Base-by-base conservation (phyloP, 2,113 vertebrate genomes). In the Rhinoderma darwinii region DNA sequence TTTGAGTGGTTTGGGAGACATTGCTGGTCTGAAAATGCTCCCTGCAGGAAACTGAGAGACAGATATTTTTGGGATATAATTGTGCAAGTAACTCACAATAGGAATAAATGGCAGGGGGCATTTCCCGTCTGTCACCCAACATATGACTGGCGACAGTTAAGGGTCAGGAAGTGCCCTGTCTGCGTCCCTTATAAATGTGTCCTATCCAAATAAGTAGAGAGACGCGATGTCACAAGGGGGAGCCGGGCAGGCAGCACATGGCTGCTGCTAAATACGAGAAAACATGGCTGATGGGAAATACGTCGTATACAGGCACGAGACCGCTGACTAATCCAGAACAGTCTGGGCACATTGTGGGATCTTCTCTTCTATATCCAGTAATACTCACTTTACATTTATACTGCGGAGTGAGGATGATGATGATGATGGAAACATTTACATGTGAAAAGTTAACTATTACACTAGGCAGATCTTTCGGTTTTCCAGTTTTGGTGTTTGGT, bases 41-140 rank as follows among this genome's bases (percentile, higher is more conserved):
- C 54, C 17, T 82, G 66, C 86, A 87, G 86, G 86, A 87, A 87
- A 82, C 41, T 12, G 39, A 87, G 86, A 87, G 86, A 87, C 86
- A 87, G 86, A 87, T 87, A 87, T 87, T 87, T 85, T 87, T 87
- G 79, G 78, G 78, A 82, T 82, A 82, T 87, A 72, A 87, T 82
- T 87, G 86, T 87, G 78, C 50, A 87, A 82, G 51, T 41, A 59
- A 75, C 86, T 82, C 41, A 87, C 86, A 87, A 87, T 82, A 87
- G 86, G 44, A 87, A 87, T 87, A 75, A 87, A 82, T 87, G 79
- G 86, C 86, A 82, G 86, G 86, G 85, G 86, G 86, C 68, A 82
- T 41, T 82, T 87, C 78, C 86, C 56, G 86, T 87, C 86, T 87
- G 79, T 87, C 86, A 87, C 86, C 85, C 86, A 82, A 68, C 68